These are phyloP conservation scores for Platycercus adscitus DNA, from an alignment of 2,113 vertebrate species.

Conservation along the genomic window DNA sequence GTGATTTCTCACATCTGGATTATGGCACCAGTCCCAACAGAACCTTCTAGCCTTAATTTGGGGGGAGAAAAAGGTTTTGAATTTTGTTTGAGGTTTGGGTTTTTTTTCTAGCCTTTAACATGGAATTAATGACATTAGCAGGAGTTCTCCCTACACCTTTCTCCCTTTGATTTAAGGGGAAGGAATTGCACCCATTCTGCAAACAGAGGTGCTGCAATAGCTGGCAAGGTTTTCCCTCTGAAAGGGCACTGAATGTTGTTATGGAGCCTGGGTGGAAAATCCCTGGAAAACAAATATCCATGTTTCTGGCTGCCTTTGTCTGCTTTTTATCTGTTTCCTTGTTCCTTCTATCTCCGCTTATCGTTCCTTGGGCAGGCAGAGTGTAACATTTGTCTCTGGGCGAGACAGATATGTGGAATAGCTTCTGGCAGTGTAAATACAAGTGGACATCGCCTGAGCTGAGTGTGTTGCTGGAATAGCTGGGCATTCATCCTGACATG, in stretches of 20 bases:
- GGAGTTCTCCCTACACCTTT: not conserved
- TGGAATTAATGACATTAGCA: not conserved
- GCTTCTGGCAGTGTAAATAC: rapidly evolving
- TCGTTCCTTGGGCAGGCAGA: not conserved
- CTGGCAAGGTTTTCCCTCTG: not conserved
- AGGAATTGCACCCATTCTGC: not conserved
- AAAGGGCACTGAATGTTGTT: not conserved
- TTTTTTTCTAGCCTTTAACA: not conserved
- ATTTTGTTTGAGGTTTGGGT: not conserved
- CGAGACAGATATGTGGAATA: rapidly evolving
- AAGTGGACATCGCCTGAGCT: not conserved
- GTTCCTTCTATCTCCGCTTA: not conserved
- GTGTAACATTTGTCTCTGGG: rapidly evolving
- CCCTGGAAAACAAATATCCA: not conserved
- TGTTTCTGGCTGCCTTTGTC: not conserved
- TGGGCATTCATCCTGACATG: rapidly evolving
- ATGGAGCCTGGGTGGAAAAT: not conserved
- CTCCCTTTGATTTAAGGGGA: not conserved
- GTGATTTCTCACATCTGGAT: not conserved
- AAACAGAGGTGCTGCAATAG: not conserved
- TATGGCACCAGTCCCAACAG: not conserved
- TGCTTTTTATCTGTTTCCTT: not conserved
- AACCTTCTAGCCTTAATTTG: not conserved
- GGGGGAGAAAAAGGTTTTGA: not conserved
- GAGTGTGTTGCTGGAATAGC: not conserved